A percentile compares a stretch with the other conserved stretches of the same genome.
Evolutionary conservation across 2,113 vertebrate genomes (phyloP).

Genomic region (Gavia stellata): DNA sequence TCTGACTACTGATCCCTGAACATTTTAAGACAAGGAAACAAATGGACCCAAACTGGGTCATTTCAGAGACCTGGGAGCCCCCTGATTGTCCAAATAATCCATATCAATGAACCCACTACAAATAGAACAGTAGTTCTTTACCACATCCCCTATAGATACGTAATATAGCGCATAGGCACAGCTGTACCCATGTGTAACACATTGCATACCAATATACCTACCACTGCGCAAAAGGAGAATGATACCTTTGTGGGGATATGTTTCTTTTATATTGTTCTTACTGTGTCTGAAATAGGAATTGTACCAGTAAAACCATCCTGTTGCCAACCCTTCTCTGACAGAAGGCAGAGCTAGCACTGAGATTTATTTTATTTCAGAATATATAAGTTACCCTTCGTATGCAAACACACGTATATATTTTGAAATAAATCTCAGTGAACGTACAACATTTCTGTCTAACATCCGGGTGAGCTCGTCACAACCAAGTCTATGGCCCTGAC

Average conservation of each 20-base stretch:
- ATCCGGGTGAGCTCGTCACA: not conserved
- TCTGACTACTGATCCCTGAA: not conserved
- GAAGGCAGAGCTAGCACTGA: not conserved
- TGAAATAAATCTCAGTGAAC: not conserved
- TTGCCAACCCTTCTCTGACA: not conserved
- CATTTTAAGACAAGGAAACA: not conserved
- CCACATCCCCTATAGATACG: not conserved
- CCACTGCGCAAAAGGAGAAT: not conserved
- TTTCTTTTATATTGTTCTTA: not conserved
- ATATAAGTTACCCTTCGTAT: accelerated
- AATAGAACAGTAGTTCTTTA: not conserved
- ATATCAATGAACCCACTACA: not conserved
- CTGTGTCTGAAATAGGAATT: not conserved
- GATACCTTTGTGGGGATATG: not conserved
- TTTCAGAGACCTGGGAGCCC: not conserved
- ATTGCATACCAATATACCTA: not conserved
- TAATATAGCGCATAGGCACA: not conserved
- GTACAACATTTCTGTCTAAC: not conserved
- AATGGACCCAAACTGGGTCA: not conserved
- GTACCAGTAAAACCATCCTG: not conserved
- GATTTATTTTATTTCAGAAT: not conserved
- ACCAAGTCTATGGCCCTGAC: not conserved
- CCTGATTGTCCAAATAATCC: not conserved
- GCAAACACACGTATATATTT: accelerated
- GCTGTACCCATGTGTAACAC: not conserved